Percentiles rank a stretch among this genome's conserved stretches.
phyloP scores from a whole-genome alignment of 1,140 invertebrate genomes.

The Sweltsa coloradensis region DNA sequence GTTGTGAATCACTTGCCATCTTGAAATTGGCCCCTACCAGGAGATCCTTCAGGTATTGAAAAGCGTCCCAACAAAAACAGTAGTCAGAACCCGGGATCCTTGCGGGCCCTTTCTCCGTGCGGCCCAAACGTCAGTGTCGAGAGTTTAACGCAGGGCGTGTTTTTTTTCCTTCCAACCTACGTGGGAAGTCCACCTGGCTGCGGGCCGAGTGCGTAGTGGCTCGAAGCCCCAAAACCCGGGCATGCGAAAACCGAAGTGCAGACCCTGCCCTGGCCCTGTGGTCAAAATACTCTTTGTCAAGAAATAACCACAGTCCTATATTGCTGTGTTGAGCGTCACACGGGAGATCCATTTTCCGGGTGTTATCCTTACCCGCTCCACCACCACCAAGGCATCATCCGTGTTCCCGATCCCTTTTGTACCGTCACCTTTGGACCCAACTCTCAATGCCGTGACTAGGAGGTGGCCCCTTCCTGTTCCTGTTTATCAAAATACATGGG shows the following conservation, averaged over 20 bases:
- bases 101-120: conserved; percentile 53
- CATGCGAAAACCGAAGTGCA: conserved; percentile 40
- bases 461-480: conserved; percentile 36
- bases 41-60: conserved; percentile 23
- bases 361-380: conserved; percentile 24
- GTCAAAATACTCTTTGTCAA: conserved; percentile 41
- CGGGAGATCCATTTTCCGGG: conserved; percentile 43
- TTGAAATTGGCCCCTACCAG: conserved; percentile 50
- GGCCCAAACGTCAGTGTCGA: conserved; percentile 51
- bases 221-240: conserved; percentile 47
- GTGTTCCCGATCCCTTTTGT: conserved; percentile 27
- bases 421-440: conserved; percentile 44
- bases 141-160: conserved; percentile 42
- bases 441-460: conserved; percentile 39
- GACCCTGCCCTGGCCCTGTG: conserved; percentile 46
- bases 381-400: conserved; percentile 15
- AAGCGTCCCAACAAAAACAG: no score
- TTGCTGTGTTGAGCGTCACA: conserved; percentile 38
- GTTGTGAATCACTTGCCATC: conserved; percentile 37
- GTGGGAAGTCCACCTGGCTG: conserved; percentile 46
- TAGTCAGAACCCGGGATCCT: conserved; percentile 29
- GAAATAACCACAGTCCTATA: conserved; percentile 43
- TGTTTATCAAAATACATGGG: conserved; percentile 45
- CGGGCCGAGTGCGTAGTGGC: conserved; percentile 46
- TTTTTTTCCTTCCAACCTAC: conserved; percentile 46